Percentiles rank a stretch among this genome's conserved stretches.
These are phyloP conservation scores for Scatophagus argus DNA, from an alignment of 2,113 vertebrate genomes.

Conservation along the genomic window DNA sequence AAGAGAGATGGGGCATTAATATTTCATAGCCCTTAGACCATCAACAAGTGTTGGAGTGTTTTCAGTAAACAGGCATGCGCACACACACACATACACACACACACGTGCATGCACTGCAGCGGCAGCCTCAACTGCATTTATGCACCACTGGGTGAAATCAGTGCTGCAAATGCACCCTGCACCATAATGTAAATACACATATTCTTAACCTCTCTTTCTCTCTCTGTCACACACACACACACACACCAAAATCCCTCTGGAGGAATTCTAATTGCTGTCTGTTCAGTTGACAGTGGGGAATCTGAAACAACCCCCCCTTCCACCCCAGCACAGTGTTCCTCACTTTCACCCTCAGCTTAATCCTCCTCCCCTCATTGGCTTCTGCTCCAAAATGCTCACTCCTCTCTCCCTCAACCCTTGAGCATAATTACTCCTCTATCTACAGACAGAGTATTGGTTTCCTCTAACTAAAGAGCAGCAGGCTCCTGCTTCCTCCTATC, in stretches of 20 bases:
- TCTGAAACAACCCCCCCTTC: constrained; percentile 65
- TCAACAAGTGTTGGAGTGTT: constrained; percentile 76
- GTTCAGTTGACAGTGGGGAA: constrained; percentile 63
- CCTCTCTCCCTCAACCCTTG: constrained; percentile 65
- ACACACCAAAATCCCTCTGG: constrained; percentile 39
- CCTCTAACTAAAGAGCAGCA: constrained; percentile 79
- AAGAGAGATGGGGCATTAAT: constrained; percentile 78
- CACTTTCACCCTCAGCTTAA: constrained; percentile 19
- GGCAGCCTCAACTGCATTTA: constrained; percentile 41
- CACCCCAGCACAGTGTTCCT: constrained; percentile 50
- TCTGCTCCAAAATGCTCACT: constrained; percentile 49
- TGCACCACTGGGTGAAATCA: constrained; percentile 41
- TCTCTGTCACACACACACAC: background rate
- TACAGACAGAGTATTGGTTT: constrained; percentile 76
- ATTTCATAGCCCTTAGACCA: constrained; percentile 80
- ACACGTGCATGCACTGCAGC: constrained; percentile 19
- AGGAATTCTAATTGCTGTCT: constrained; percentile 79
- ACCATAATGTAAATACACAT: constrained; percentile 59
- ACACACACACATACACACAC: constrained; percentile 35
- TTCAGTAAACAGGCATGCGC: constrained; percentile 64
- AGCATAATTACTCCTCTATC: constrained; percentile 83
- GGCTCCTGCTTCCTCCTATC: constrained; percentile 78
- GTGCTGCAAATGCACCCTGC: constrained; percentile 43
- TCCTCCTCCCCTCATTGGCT: constrained; percentile 52
- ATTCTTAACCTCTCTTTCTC: constrained; percentile 28